Evolutionary conservation across 2,888 invertebrate species (phyloP), one percentile per base, ranked within the genome.

Genomic region (Chrysodeixis includens): DNA sequence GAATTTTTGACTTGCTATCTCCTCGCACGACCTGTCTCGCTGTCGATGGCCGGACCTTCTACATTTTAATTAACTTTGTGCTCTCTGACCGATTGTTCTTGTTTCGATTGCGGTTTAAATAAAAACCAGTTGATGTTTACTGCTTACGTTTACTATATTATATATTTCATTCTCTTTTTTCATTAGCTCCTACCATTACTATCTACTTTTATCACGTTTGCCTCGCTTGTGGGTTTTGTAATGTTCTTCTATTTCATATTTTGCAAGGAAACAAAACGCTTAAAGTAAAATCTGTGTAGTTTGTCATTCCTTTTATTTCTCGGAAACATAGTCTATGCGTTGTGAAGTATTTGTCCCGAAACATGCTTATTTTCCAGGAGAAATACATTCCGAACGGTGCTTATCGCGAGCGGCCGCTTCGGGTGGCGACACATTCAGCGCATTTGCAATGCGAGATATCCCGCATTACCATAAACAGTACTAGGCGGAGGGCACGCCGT

Each of bases 371-470:
- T 89, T 87, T 84, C 76, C 59, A 76, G 83, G 81, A 86, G 85
- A 86, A 89, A 89, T 90, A 89, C 87, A 91, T 90, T 92, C 86
- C 79, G 78, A 78, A 83, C 82, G 79, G 86, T 81, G 87, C 88
- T 93, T 93, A 93, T 93, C 92, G 89, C 89, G 83, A 75, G 85
- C 85, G 83, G 86, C 86, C 85, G 88, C 88, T 89, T 90, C 90
- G 89, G 89, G 88, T 89, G 92, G 90, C 92, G 92, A 92, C 93
- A 93, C 91, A 93, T 94, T 93, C 90, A 92, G 92, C 93, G 89
- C 91, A 94, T 94, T 95, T 94, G 93, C 95, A 94, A 94, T 94
- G 93, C 94, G 90, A 93, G 94, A 94, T 94, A 94, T 93, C 86
- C 91, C 85, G 90, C 90, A 95, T 95, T 95, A 94, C 93, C 95